Evolutionary conservation across 2,888 invertebrate genomes (phyloP).

Genomic region (Xestia c-nigrum): DNA sequence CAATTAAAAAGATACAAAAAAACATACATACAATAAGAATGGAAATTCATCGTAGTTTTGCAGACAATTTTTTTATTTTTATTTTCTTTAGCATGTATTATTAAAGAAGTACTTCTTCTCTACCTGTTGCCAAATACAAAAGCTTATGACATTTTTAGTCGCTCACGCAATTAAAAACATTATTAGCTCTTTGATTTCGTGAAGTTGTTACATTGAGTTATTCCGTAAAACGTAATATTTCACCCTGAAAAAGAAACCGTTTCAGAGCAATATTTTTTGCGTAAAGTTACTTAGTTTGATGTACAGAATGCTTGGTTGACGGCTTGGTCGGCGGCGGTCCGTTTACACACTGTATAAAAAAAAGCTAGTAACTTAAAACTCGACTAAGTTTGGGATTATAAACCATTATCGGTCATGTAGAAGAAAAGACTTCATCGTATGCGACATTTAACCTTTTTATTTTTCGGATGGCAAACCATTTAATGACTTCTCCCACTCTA

Average conservation of each 20-base stretch:
- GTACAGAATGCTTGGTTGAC: too few relatives aligned
- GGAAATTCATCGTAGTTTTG: background rate
- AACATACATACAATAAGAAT: background rate
- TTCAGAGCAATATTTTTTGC: too few relatives aligned
- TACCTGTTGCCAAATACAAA: background rate
- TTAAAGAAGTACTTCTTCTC: constrained; percentile 8
- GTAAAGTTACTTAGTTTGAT: too few relatives aligned
- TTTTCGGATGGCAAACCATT: too few relatives aligned
- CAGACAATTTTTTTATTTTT: background rate
- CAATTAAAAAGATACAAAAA: background rate
- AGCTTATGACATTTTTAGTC: background rate
- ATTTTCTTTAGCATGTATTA: background rate
- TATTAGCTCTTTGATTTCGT: background rate
- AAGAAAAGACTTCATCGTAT: background rate
- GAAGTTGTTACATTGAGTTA: background rate
- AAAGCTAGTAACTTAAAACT: background rate
- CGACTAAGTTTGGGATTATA: too few relatives aligned
- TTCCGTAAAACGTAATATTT: too few relatives aligned
- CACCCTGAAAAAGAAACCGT: too few relatives aligned
- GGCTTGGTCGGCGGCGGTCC: too few relatives aligned
- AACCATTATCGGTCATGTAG: background rate
- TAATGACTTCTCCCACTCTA: too few relatives aligned
- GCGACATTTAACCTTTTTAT: too few relatives aligned
- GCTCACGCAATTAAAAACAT: too few relatives aligned
- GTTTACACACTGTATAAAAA: background rate